Conservation (phyloP, 2,888 invertebrate genomes). For the Gisinianus flammeolus region DNA sequence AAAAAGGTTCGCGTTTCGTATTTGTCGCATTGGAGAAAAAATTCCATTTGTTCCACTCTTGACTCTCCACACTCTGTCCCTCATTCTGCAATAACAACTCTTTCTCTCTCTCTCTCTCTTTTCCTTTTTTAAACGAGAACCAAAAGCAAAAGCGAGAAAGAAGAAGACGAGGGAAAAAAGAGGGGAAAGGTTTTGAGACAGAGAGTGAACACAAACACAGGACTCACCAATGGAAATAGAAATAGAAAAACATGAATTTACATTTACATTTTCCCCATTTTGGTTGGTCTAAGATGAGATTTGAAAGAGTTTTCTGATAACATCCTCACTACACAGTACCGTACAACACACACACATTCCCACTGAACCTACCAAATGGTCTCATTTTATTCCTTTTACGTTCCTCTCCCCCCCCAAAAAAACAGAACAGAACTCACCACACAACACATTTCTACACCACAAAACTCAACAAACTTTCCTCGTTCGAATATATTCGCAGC, state of each 20-base stretch:
- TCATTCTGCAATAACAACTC: background rate
- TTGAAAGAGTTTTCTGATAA: background rate
- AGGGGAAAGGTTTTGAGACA: no score
- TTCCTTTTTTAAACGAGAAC: background rate
- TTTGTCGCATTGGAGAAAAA: slow-evolving; percentile 22
- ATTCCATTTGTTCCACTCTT: slow-evolving; percentile 26
- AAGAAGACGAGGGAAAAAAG: no score
- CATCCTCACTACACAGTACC: background rate
- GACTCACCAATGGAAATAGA: background rate
- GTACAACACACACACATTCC: background rate
- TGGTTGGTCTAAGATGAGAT: background rate
- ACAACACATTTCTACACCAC: background rate
- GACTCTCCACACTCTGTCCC: slow-evolving; percentile 3
- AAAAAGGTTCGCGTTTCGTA: background rate
- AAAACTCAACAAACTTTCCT: background rate
- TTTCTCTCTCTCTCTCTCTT: background rate
- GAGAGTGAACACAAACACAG: background rate
- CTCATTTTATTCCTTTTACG: background rate
- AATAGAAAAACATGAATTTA: background rate
- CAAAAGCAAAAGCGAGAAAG: background rate
- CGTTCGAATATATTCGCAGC: background rate
- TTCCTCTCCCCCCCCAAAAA: background rate
- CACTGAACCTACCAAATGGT: background rate
- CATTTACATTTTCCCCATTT: background rate
- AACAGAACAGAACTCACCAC: background rate